Base-by-base conservation (phyloP, 1,140 invertebrate species). In the Trichonephila clavipes region DNA sequence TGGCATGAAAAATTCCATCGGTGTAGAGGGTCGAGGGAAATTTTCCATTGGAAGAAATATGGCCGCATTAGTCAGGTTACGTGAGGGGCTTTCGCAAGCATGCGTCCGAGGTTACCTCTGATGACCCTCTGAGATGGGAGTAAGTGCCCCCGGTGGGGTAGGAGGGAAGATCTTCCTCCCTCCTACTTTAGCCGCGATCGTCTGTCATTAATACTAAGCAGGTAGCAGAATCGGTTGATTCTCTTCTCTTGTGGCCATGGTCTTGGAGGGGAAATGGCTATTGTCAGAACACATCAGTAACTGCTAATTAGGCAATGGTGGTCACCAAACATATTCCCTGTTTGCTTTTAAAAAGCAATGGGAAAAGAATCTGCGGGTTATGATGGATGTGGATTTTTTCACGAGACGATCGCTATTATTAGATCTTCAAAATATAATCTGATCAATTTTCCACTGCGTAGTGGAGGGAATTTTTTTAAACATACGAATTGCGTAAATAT, bases 31-130 rank as follows among this genome's bases (percentile, higher is more conserved):
- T 19, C 85, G 66, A 44, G 88, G 51, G 88, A 89, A 89, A 89
- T 89, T 89, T 89, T 89, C 88, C 88, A 89, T 89, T 89, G 88
- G 58, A 89, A 72, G 88, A 89, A 89, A 89, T 89, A 89, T 89
- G 69, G 88, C 66, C 21, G 88, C 88, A 89, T 89, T 89, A 89
- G 88, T 51, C 64, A 51, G 44, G 88, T 28, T 69, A 89, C 88
- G 88, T 89, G 88, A 44, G 64, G 34, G 64, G 88, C 40, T 66
- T 88, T 66, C 34, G n/a, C 19, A 66, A 88, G n/a, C 19, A 66
- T 18, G 19, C 28, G 86, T 66, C 86, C 34, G 86, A 88, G 59
- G 86, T 59, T 77, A 28, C 85, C 85, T 58, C 88, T 72, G 88
- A 89, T 77, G 88, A 77, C 88, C 88, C 88, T 77, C 44, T n/a